Conservation (phyloP, 1,140 invertebrate species). For the Atta texana region DNA sequence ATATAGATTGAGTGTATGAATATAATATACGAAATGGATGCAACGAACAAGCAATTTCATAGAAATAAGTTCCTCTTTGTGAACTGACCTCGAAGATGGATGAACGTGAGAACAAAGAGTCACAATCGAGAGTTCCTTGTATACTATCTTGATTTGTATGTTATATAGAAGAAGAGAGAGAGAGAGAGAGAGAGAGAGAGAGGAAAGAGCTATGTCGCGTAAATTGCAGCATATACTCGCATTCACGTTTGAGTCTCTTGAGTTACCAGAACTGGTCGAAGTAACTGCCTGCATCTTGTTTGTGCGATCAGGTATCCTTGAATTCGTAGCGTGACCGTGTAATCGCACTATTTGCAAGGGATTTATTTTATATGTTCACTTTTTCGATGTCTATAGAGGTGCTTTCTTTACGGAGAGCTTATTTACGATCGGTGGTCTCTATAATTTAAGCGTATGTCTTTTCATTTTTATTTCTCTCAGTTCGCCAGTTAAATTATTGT, state of each 20-base stretch:
- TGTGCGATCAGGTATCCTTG: conserved; percentile 5
- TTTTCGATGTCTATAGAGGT: not conserved
- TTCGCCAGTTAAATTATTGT: not conserved
- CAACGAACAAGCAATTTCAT: conserved; percentile 61
- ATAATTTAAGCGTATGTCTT: conserved; percentile 11
- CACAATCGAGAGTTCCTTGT: not conserved
- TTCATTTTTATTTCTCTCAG: conserved; percentile 21
- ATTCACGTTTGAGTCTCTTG: conserved; percentile 11
- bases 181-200: not conserved
- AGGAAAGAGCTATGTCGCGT: not conserved
- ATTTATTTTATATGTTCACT: not conserved
- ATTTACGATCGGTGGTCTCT: not conserved
- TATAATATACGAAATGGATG: conserved; percentile 44
- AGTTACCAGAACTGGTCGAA: conserved; percentile 35
- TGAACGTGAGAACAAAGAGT: conserved; percentile 21
- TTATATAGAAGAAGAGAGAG: not conserved
- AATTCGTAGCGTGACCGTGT: not conserved
- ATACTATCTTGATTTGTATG: conserved; percentile 24
- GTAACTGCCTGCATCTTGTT: conserved; percentile 27
- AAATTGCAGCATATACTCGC: conserved; percentile 34
- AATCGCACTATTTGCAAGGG: not conserved
- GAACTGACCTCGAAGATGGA: conserved; percentile 68
- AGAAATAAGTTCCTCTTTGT: conserved; percentile 74
- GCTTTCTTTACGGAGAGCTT: not conserved
- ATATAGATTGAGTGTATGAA: conserved; percentile 69